Base-by-base conservation (phyloP, 2,113 vertebrate species). In the Tachysurus fulvidraco region DNA sequence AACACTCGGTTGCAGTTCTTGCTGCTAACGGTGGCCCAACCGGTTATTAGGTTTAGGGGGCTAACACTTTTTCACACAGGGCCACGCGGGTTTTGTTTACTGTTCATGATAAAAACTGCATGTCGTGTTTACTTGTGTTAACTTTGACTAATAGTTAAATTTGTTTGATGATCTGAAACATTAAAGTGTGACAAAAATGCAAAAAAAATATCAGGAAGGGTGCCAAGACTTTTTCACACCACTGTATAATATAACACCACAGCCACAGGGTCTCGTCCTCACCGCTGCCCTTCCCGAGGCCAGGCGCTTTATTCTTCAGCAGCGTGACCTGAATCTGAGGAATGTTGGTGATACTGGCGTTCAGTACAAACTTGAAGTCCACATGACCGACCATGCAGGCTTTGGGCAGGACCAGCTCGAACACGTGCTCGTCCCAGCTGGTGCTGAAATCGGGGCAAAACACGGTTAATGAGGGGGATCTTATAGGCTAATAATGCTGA, bases 331-430 rank as follows among this genome's bases (percentile, higher is more conserved):
- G 98, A 93, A 99, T 97, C 93, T 99, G 98, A 74, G 98, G 98
- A 96, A 99, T 98, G 95, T 96, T 99, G 90, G 96, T 96, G 91
- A 98, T 99, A 93, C 96, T 99, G 91, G 97, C 96, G 88, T 98
- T 99, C 93, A 99, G 94, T 93, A 99, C 96, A 89, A 99, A 99
- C 94, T 99, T 99, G 94, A 99, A 99, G 94, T 99, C 97, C 92
- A 99, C 98, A 0, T 99, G 98, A 89, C 98, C 98, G 90, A 99
- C 98, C 98, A 99, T 99, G 95, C 98, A 99, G 86, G 98, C 97
- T 94, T 99, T 99, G 36, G 98, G 97, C 36, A 99, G 94, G 89
- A 99, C 98, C 89, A 99, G 91, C 92, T 99, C 98, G 92, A 99
- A 98, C 52, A 99, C 98, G 86, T 99, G 98, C 89, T 99, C 98